Conservation (phyloP, 2,888 invertebrate genomes). For the Incurvaria masculella region DNA sequence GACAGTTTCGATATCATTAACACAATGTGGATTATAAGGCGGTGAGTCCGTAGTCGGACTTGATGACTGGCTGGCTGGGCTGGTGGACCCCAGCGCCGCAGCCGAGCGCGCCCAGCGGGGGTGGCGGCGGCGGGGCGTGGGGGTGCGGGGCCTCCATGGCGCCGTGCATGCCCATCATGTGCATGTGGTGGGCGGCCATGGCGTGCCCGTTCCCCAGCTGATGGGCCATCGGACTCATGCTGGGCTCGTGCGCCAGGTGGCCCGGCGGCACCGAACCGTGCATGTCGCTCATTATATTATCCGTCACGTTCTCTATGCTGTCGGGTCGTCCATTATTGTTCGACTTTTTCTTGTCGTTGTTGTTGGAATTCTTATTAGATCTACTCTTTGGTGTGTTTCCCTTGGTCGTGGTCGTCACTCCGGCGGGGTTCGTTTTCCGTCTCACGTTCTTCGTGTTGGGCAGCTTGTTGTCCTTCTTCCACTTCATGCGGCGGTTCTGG, state of each 20-base stretch:
- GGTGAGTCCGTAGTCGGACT: constrained; percentile 86
- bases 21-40: constrained; percentile 52
- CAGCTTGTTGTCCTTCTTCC: constrained; percentile 74
- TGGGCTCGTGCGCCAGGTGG: constrained; percentile 44
- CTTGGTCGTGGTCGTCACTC: constrained; percentile 60
- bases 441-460: constrained; percentile 77
- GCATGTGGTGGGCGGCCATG: constrained; percentile 51
- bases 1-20: not conserved
- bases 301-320: constrained; percentile 64
- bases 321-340: constrained; percentile 57
- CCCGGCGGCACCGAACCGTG: constrained; percentile 55
- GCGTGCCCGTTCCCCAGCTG: constrained; percentile 52
- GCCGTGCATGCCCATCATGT: constrained; percentile 48
- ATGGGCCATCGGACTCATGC: constrained; percentile 52
- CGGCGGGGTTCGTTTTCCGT: constrained; percentile 74
- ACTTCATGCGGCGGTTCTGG: constrained; percentile 77
- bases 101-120: constrained; percentile 52
- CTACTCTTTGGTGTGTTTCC: constrained; percentile 64
- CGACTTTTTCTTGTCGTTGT: constrained; percentile 53
- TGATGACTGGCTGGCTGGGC: constrained; percentile 61
- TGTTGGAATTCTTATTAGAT: constrained; percentile 58
- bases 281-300: constrained; percentile 58
- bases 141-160: constrained; percentile 48
- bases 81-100: constrained; percentile 44
- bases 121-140: constrained; percentile 38